Conservation (phyloP, 2,797 vertebrate species). For the Leucoraja ocellata region DNA sequence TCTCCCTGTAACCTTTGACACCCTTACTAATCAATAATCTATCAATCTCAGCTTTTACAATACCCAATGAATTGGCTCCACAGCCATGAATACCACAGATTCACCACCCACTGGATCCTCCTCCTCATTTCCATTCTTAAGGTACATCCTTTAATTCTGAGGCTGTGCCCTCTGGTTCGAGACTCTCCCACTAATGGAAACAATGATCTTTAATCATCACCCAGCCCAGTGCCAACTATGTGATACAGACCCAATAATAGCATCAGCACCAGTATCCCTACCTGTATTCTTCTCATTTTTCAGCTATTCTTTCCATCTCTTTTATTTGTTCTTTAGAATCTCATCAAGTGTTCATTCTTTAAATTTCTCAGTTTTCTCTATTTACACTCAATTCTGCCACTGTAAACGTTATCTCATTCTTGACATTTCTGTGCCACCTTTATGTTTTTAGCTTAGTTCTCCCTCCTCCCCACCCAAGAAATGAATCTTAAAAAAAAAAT, state of each 20-base stretch:
- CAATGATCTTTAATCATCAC: neutral
- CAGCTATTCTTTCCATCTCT: neutral
- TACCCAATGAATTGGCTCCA: no score
- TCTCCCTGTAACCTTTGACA: no score
- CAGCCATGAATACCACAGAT: no score
- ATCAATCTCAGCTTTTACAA: no score
- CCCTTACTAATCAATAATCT: no score
- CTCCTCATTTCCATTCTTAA: no score
- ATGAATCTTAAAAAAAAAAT: no score
- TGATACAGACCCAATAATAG: neutral
- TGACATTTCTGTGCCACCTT: neutral
- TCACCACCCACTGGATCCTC: no score
- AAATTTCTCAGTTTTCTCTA: neutral
- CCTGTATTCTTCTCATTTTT: neutral
- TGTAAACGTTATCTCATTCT: neutral
- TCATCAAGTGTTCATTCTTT: neutral
- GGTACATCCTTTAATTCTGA: no score
- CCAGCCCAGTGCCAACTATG: neutral
- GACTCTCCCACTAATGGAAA: no score
- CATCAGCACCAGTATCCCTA: neutral
- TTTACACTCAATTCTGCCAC: neutral
- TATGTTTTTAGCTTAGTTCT: neutral
- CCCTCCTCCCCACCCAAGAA: neutral
- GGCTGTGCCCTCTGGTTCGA: no score
- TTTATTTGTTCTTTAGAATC: neutral